Evolutionary conservation across 2,888 invertebrate genomes (phyloP), one percentile per base, ranked within the genome.

Genomic region (Philereme transversata): DNA sequence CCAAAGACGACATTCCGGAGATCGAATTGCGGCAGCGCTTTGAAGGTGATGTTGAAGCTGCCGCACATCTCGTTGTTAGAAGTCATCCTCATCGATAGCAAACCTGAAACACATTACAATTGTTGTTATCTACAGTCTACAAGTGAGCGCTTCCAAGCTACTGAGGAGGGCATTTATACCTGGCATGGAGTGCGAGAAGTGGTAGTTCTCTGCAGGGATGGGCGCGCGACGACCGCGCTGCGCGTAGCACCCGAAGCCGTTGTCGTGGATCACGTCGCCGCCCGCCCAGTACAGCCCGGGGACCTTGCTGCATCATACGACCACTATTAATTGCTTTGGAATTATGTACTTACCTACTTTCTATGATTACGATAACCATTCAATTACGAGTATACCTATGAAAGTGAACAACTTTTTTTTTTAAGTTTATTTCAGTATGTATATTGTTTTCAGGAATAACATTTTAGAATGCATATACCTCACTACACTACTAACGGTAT

Each of bases 11-110:
- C 90, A 67, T 87, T 90, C 22, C 76, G 82, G 0, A 90, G 82
- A 65, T 94, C 90, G 56, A 94, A 83, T 58, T 93, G 92, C 41
- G 86, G 85, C 47, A 94, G 66, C 5, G 86, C 73, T 54, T 90
- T 92, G 73, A 94, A 94, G 0, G 93, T 93, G 50, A 94, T 86
- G 78, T 93, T 93, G 77, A 94, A 94, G 43, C 88, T 87, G 0
- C 93, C 94, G 61, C 93, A 92, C 73, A 92, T 86, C 49, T 85
- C 88, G 60, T 91, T 76, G 56, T 88, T 83, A 0, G 73, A 70
- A 0, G 90, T 87, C 65, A 87, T 86, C 1, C 81, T 82, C 90
- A 93, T 93, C 4, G 94, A 93, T 40, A 94, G 64, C 34, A 94
- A 75, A 34, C 94, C 94, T 91, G 68, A 0, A 49, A 3, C 22